Evolutionary conservation across 2,888 invertebrate genomes (phyloP).

Genomic region (Pristionchus mayeri): DNA sequence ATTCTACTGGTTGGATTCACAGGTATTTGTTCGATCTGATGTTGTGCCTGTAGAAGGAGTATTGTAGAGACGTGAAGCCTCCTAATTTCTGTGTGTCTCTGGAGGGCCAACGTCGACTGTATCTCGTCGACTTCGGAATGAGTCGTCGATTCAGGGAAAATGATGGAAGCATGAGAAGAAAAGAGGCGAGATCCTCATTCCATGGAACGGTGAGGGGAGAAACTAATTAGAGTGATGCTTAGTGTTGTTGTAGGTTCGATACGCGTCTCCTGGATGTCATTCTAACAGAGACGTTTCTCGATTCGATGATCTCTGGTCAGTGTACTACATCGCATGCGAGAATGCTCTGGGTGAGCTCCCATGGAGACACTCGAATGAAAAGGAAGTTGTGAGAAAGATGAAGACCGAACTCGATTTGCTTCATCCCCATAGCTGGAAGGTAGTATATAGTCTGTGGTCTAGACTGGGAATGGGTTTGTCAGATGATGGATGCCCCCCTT

Average conservation of each 20-base stretch:
- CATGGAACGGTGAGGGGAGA: constrained; percentile 14
- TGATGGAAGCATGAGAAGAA: constrained; percentile 40
- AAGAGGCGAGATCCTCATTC: constrained; percentile 13
- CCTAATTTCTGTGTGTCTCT: constrained; percentile 66
- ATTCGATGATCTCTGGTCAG: constrained; percentile 67
- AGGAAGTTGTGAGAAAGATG: constrained; percentile 36
- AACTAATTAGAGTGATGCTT: no score
- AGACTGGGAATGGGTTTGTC: not conserved
- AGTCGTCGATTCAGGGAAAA: constrained; percentile 39
- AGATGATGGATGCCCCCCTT: not conserved
- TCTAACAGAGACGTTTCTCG: constrained; percentile 59
- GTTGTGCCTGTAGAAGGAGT: not conserved
- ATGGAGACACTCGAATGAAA: constrained; percentile 53
- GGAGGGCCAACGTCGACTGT: constrained; percentile 52
- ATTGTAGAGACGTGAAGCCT: constrained; percentile 62
- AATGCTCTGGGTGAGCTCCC: constrained; percentile 63
- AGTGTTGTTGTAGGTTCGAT: constrained; percentile 53
- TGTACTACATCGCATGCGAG: constrained; percentile 68
- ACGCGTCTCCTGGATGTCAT: constrained; percentile 63
- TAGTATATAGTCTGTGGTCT: not conserved
- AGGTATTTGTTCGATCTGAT: constrained; percentile 45
- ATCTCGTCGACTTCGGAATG: constrained; percentile 64
- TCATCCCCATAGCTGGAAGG: constrained; percentile 34
- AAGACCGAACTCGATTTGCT: constrained; percentile 28
- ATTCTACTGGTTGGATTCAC: constrained; percentile 65